phyloP scores from a whole-genome alignment of 1,140 invertebrate species.

The Epicauta chinensis region DNA sequence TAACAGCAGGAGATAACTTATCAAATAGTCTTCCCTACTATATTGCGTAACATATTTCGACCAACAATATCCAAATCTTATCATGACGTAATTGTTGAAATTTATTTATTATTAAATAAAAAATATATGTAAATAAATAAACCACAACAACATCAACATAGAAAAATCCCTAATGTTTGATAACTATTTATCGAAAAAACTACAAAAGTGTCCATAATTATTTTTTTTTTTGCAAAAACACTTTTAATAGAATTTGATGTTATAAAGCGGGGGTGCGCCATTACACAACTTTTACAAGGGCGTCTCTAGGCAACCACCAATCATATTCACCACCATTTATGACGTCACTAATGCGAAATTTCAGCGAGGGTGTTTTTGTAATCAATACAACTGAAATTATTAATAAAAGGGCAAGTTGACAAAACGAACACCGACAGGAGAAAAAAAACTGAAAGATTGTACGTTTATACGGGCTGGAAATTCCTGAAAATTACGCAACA shows the following conservation, averaged over 20 bases:
- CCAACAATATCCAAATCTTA: constrained; percentile 7
- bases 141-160: too few relatives aligned
- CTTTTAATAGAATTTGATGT: constrained; percentile 10
- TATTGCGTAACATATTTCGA: constrained; percentile 10
- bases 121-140: too few relatives aligned
- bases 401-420: constrained; percentile 3
- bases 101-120: too few relatives aligned
- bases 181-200: too few relatives aligned
- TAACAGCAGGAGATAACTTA: constrained; percentile 4
- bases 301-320: constrained; percentile 36
- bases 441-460: too few relatives aligned
- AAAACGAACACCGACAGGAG: too few relatives aligned
- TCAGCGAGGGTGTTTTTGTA: constrained; percentile 24
- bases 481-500: too few relatives aligned
- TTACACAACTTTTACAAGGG: constrained; percentile 26
- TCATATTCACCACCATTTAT: constrained; percentile 31
- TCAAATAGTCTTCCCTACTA: background rate
- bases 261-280: constrained; percentile 27
- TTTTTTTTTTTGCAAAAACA: background rate
- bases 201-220: background rate
- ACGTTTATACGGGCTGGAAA: too few relatives aligned
- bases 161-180: too few relatives aligned
- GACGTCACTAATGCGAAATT: constrained; percentile 30
- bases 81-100: constrained; percentile 1
- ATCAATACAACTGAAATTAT: constrained; percentile 27